Evolutionary conservation across 2,888 invertebrate genomes (phyloP), one percentile per base, ranked within the genome.

Genomic region (Eudemis profundana): DNA sequence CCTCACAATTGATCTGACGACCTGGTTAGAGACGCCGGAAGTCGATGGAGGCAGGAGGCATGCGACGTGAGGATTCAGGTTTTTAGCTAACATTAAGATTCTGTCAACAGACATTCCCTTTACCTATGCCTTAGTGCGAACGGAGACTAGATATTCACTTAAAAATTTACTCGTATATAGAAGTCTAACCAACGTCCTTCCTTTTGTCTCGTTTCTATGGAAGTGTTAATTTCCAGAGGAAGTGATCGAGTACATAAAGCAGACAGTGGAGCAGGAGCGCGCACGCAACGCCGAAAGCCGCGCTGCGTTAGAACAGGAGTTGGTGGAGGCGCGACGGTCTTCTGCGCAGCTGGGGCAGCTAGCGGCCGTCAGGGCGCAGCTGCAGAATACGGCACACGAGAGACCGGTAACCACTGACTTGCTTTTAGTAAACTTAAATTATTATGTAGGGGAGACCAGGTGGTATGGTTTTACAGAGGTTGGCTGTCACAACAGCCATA

Each of bases 231-330:
- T 79, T 76, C 0, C 76, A 91, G 91, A 91, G 78, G 89, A 91
- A 46, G 83, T 87, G n/a, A 85, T 91, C 68, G 78, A 75, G 27
- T 92, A 91, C 73, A 82, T 91, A 56, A 88, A 81, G 70, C 82
- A 82, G 49, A 84, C 85, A 0, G 86, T 92, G 0, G 90, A 90
- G 67, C 90, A 90, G n/a, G 91, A 91, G 66, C 73, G 90, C 0
- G 81, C 83, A 59, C 75, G 86, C 46, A 91, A 90, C 62, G 85
- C 85, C 0, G 88, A 89, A 69, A 87, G 74, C 68, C 79, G 86
- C 2, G 85, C 84, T 0, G 78, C 80, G 5, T 63, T 91, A 15
- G 89, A 89, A 36, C 76, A 79, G 0, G 91, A 90, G 74, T 70
- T 90, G 70, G 38, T 78, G 61, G 90, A 89, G 33, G 85, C 87